Evolutionary conservation across 2,113 vertebrate genomes (phyloP).

Genomic region (Aphyosemion australe): DNA sequence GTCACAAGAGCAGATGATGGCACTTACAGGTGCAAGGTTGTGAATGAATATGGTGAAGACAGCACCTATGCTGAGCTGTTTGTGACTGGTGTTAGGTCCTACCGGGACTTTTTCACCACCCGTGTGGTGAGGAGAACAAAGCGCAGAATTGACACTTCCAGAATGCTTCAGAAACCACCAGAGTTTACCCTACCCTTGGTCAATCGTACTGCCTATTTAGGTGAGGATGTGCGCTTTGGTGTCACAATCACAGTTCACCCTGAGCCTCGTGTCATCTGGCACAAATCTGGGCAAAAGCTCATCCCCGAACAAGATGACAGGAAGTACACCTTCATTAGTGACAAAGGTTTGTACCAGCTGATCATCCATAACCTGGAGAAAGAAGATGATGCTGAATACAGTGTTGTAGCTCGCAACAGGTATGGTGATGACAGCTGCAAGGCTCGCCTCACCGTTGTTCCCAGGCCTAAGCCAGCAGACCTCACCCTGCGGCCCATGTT

Average conservation of each 20-base stretch:
- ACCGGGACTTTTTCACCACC: conserved; percentile 87
- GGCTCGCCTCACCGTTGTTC: conserved; percentile 89
- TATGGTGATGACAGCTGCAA: conserved; percentile 97
- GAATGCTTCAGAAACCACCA: conserved; percentile 92
- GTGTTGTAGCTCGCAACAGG: conserved; percentile 90
- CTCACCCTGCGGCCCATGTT: conserved; percentile 97
- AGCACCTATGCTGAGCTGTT: conserved; percentile 95
- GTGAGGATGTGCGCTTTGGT: conserved; percentile 90
- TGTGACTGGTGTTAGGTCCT: conserved; percentile 88
- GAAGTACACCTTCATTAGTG: conserved; percentile 92
- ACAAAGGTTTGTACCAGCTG: conserved; percentile 95
- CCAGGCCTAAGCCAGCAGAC: conserved; percentile 89
- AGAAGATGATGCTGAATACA: conserved; percentile 94
- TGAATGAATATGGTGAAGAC: conserved; percentile 96
- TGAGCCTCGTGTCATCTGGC: conserved; percentile 94
- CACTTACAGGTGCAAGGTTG: conserved; percentile 94
- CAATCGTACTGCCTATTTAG: conserved; percentile 89
- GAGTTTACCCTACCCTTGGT: conserved; percentile 96
- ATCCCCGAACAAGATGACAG: conserved; percentile 89
- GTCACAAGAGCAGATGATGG: conserved; percentile 91
- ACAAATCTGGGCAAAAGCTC: conserved; percentile 96
- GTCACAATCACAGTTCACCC: conserved; percentile 98
- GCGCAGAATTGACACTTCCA: conserved; percentile 90
- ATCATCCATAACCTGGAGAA: conserved; percentile 85
- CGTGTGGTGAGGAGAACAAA: conserved; percentile 92